Percentiles rank a stretch among this genome's conserved stretches.
phyloP scores from a whole-genome alignment of 2,113 vertebrate species.

The Bubo blakistoni region DNA sequence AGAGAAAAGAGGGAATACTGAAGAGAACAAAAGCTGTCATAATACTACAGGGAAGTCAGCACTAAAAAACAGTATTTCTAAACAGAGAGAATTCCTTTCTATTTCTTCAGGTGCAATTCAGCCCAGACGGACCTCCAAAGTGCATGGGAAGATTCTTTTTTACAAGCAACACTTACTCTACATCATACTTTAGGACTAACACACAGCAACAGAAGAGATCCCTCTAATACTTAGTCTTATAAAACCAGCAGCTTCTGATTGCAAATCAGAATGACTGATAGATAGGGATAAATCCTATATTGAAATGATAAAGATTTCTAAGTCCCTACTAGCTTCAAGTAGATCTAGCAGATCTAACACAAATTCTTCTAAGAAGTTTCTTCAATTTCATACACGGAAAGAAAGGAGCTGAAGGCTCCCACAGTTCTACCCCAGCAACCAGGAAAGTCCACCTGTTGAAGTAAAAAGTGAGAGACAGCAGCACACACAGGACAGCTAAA shows the following conservation, averaged over 20 bases:
- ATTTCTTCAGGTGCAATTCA: background rate
- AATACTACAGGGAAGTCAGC: background rate
- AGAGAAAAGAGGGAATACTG: background rate
- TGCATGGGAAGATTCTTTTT: background rate
- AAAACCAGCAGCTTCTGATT: background rate
- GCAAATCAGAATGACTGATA: background rate
- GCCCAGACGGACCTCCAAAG: background rate
- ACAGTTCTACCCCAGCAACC: background rate
- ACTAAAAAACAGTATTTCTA: background rate
- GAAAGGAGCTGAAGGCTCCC: background rate
- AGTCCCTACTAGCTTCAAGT: background rate
- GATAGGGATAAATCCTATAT: background rate
- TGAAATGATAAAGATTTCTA: background rate
- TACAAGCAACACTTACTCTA: background rate
- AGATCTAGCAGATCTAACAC: background rate
- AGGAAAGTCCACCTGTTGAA: background rate
- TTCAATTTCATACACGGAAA: background rate
- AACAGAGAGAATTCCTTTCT: background rate
- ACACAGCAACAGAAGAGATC: background rate
- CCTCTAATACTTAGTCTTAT: background rate
- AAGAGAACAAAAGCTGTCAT: background rate
- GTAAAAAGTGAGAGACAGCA: background rate
- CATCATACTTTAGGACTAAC: background rate
- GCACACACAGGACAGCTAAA: background rate
- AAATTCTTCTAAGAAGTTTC: background rate